Base-by-base conservation (phyloP, 1,140 invertebrate genomes). In the Venturia canescens region DNA sequence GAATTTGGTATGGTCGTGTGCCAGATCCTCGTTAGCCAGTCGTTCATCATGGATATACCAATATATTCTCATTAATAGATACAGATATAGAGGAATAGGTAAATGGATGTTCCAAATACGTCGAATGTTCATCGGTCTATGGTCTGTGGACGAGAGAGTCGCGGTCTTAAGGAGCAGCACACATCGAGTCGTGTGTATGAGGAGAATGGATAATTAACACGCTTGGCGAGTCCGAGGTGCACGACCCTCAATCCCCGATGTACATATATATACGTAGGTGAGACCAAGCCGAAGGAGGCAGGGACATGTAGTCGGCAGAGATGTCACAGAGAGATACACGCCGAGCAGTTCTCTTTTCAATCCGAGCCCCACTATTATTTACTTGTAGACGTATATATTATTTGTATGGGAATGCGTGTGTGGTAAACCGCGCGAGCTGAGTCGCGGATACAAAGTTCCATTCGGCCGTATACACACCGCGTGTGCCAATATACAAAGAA, bases 201-300 rank as follows among this genome's bases (percentile, higher is more conserved):
- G 70, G n/a, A 38, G 70, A 72, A 72, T 72, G 23, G 38, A 26
- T 72, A 72, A 72, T 72, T 72, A 48, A 72, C 70, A 72, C 70
- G 70, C 70, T 72, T 72, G 34, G 70, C 70, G 38, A 72, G 70
- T 48, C 38, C 70, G 70, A 72, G 70, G 70, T 72, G 38, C 34
- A 72, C 70, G 70, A 72, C 70, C 70, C 70, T 48, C 70, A 23
- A n/a, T 70, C n/a, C 67, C 67, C 34, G 4, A 38, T 18, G 18
- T 16, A 48, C 44, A 34, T 38, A 38, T 1, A 31, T 15, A 34
- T 16, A 50, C 18, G 29, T 48, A 38, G 34, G 31, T 44, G 34
- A 72, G 70, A 72, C 38, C 5, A 38, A 72, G 27, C 5, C 13
- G 67, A 26, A 70, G 11, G 31, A 38, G 27, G 60, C 60, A 66